A percentile compares a stretch with the other conserved stretches of the same genome.
Evolutionary conservation across 2,888 invertebrate genomes (phyloP).

Genomic region (Mylabris sibirica): DNA sequence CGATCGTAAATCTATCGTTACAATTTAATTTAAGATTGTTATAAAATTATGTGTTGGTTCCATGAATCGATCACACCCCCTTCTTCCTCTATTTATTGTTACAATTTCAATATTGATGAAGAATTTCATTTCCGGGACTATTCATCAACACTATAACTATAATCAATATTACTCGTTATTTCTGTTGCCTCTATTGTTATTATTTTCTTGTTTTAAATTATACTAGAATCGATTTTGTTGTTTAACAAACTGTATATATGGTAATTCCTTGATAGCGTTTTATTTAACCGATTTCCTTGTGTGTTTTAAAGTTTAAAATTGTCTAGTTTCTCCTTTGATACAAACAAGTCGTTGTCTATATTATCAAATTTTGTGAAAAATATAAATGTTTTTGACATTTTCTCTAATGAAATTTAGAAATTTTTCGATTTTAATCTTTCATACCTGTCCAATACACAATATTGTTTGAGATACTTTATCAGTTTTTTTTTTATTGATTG

Average conservation of each 20-base stretch:
- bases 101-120: slow-evolving; percentile 14
- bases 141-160: not conserved
- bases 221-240: not conserved
- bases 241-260: not conserved
- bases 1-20: slow-evolving; percentile 22
- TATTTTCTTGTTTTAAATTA: too few relatives aligned
- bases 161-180: slow-evolving; percentile 40
- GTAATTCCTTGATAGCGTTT: too few relatives aligned
- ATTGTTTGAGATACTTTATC: too few relatives aligned
- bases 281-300: too few relatives aligned
- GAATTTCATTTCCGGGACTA: slow-evolving; percentile 14
- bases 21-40: slow-evolving; percentile 17
- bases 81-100: slow-evolving; percentile 2
- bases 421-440: not conserved
- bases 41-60: not conserved
- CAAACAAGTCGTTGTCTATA: not conserved
- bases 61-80: slow-evolving; percentile 12
- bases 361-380: not conserved
- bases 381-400: not conserved
- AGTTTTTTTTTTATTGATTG: too few relatives aligned
- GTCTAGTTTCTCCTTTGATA: not conserved
- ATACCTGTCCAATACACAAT: not conserved
- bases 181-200: not conserved
- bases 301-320: not conserved
- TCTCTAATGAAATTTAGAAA: not conserved